Evolutionary conservation across 1,140 invertebrate species (phyloP), one percentile per base, ranked within the genome.

Genomic region (Penaeus vannamei): DNA sequence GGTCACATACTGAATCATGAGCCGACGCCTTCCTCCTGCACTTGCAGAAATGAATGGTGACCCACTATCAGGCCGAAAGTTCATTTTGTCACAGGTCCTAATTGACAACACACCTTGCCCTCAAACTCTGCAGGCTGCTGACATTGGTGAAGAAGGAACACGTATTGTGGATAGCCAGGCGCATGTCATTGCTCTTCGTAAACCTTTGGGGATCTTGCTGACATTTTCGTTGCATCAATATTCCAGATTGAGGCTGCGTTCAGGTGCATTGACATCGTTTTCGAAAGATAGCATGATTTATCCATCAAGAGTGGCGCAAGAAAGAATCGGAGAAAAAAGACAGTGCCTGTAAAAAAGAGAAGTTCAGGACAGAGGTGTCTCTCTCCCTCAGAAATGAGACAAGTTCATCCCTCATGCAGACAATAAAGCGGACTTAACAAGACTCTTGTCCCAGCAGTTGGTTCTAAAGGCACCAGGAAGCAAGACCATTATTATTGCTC

Each of bases 291-390:
- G 53, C 62, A 84, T 26, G 82, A 84, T 14, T 60, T 84, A 60
- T 62, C 82, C 19, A 84, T 84, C 82, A 84, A 84, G 53, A 60
- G 42, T 84, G 61, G 82, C 82, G 17, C 82, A 84, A 62, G 82
- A 26, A 60, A 59, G 82, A 84, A 61, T 61, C 82, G 59, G 36
- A 46, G 82, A 84, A 84, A 84, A 46, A 60, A 84, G 23, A 60
- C 61, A 61, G 82, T 84, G 59, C 61, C 82, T 84, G 82, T 84
- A 26, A 84, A 60, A 84, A 84, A n/a, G 61, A 81, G 32, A 36
- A 81, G 46, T 81, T 19, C 46, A 81, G 42, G 42, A 22, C 22
- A 17, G 53, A 62, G 59, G 19, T 20, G 32, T 62, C 82, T 29
- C 53, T 62, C 53, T 62, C 82, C 82, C 22, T 62, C 22, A 32